Evolutionary conservation across 35 echinoderm and acorn worm species (phyloP).

Genomic region (Diadema setosum): DNA sequence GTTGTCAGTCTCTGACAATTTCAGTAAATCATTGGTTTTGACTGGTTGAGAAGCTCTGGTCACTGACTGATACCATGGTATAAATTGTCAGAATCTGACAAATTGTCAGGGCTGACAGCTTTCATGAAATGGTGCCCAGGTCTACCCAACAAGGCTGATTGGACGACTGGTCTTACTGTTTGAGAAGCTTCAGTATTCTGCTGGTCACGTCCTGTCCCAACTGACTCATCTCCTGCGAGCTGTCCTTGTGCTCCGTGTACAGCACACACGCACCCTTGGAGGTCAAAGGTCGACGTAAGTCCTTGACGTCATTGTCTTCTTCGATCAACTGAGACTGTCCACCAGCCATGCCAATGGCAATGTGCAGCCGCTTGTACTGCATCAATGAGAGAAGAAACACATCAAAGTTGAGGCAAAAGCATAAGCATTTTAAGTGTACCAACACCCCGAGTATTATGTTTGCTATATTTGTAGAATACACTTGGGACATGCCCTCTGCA

Average conservation of each 20-base stretch:
- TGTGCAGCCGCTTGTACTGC: constrained; percentile 48
- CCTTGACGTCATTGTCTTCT: constrained; percentile 14
- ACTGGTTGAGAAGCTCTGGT: no score
- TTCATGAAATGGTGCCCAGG: no score
- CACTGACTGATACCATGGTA: no score
- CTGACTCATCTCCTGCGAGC: constrained; percentile 54
- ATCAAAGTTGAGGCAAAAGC: no score
- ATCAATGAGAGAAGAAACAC: background rate
- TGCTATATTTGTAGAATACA: no score
- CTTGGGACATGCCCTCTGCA: no score
- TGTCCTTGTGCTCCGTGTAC: constrained; percentile 69
- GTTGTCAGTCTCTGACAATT: no score
- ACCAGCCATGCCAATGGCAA: constrained; percentile 18
- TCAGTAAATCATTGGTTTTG: no score
- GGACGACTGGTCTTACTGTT: constrained; percentile 16
- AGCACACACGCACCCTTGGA: constrained; percentile 49
- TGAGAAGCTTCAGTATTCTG: constrained; percentile 16
- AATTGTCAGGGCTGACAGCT: no score
- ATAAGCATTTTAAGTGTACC: no score
- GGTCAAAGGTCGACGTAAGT: background rate
- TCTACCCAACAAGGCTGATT: background rate
- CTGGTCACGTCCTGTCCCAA: constrained; percentile 14
- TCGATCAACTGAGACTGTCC: constrained; percentile 26
- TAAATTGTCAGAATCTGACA: no score
- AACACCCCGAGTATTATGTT: no score